These are phyloP conservation scores for Podiceps cristatus DNA, from an alignment of 2,113 vertebrate genomes.

Conservation along the genomic window DNA sequence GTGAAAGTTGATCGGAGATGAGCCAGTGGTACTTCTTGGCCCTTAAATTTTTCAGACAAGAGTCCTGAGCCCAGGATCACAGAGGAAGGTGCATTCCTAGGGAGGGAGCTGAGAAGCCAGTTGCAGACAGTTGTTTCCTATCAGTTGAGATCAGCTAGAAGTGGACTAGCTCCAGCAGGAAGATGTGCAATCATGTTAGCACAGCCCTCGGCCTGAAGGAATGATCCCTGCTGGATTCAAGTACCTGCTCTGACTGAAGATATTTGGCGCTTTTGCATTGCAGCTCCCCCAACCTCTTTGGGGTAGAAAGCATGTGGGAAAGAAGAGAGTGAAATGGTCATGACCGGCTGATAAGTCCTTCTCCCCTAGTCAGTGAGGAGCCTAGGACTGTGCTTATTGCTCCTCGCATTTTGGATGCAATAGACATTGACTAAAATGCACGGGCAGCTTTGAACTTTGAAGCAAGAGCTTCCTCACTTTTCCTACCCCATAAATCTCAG, in stretches of 20 bases:
- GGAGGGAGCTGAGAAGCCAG: not conserved
- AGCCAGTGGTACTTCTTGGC: not conserved
- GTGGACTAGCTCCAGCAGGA: not conserved
- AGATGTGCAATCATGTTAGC: not conserved
- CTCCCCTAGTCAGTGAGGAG: not conserved
- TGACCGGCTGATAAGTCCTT: not conserved
- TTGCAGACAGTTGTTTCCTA: not conserved
- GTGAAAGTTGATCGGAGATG: not conserved
- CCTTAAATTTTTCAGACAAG: rapidly evolving
- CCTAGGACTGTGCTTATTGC: not conserved
- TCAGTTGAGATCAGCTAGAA: not conserved
- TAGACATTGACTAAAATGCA: not conserved
- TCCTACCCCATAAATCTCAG: not conserved
- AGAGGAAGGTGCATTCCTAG: not conserved
- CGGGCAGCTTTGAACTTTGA: not conserved
- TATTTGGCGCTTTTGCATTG: not conserved
- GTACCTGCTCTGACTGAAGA: not conserved
- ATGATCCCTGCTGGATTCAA: not conserved
- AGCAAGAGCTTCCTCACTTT: not conserved
- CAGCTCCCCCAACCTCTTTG: not conserved
- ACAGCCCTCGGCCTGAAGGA: not conserved
- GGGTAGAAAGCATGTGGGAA: not conserved
- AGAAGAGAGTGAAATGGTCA: not conserved
- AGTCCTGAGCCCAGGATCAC: not conserved
- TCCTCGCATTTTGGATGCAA: not conserved